Base-by-base conservation (phyloP, 2,113 vertebrate genomes). In the Andinoacara biseriatus region DNA sequence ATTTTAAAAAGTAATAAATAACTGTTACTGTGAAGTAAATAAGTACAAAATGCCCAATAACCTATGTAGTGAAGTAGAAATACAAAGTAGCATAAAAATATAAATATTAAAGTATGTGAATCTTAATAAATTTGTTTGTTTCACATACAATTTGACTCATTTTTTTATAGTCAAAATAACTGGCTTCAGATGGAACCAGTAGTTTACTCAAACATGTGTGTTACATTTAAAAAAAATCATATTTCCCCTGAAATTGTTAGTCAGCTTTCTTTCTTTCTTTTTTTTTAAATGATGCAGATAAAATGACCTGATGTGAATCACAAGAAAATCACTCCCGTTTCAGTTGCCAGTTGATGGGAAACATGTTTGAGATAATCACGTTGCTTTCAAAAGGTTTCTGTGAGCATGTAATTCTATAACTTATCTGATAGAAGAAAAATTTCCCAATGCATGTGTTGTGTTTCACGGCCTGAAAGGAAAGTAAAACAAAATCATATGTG, bases 401-500 rank as follows among this genome's bases (percentile, higher is more conserved):
- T 86, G 58, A 88, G 43, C 38, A 29, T 54, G 20, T 54, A 33
- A 72, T 33, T 18, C 1, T 54, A n/a, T 54, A 72, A n/a, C 6
- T 33, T 72, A 85, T 81, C 72, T 63, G 43, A 90, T 86, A 76
- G 74, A 54, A 74, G 13, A 18, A 58, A 76, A 81, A 74, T 14
- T 52, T 17, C 56, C 84, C 54, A 54, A 60, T 35, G 46, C 33
- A 33, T 17, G 77, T 22, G 7, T 49, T 77, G 58, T 78, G 10
- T 2, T 87, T 61, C n/a, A 52, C 11, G 58, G 18, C n/a, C 29
- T 5, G n/a, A 26, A 38, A 49, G 58, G 54, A 60, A n/a, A 58
- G 22, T 57, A 24, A 29, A 79, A 77, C 29, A 65, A 83, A 81
- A 58, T 17, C 49, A 76, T 38, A 54, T 54, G 56, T 49, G 1